Conservation (phyloP, 2,797 vertebrate species). For the Ara ararauna region DNA sequence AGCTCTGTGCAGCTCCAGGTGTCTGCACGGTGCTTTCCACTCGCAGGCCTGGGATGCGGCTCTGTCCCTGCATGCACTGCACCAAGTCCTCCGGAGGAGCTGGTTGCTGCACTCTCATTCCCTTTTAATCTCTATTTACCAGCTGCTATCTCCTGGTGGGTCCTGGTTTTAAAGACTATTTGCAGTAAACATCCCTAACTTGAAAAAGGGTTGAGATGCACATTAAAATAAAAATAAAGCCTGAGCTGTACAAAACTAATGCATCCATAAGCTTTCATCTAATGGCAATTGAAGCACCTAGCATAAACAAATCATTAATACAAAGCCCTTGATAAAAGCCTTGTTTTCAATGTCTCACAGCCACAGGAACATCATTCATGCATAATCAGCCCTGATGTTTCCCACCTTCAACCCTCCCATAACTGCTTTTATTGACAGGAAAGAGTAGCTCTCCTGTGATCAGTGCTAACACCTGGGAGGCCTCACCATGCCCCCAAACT, state of each 20-base stretch:
- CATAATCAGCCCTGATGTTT: neutral
- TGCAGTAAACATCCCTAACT: constrained; percentile 9
- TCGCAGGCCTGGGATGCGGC: neutral
- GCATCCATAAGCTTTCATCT: constrained; percentile 23
- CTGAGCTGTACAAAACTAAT: neutral
- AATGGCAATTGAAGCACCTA: neutral
- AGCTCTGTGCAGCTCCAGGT: neutral
- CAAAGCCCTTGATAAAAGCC: neutral
- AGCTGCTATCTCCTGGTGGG: neutral
- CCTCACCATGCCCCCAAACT: fast-evolving
- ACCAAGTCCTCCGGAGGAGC: neutral
- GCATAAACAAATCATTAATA: neutral
- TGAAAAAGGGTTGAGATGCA: neutral
- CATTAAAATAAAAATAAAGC: neutral
- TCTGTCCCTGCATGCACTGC: neutral
- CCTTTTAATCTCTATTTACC: constrained; percentile 13
- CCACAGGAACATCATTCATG: neutral
- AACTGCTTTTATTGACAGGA: neutral
- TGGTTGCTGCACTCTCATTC: neutral
- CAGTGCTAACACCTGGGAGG: neutral
- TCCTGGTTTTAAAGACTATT: neutral
- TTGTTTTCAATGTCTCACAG: neutral
- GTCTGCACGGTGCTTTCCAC: fast-evolving
- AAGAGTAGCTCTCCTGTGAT: neutral
- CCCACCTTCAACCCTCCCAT: neutral